phyloP scores from a whole-genome alignment of 2,113 vertebrate genomes.

The Sarotherodon lohbergeri region DNA sequence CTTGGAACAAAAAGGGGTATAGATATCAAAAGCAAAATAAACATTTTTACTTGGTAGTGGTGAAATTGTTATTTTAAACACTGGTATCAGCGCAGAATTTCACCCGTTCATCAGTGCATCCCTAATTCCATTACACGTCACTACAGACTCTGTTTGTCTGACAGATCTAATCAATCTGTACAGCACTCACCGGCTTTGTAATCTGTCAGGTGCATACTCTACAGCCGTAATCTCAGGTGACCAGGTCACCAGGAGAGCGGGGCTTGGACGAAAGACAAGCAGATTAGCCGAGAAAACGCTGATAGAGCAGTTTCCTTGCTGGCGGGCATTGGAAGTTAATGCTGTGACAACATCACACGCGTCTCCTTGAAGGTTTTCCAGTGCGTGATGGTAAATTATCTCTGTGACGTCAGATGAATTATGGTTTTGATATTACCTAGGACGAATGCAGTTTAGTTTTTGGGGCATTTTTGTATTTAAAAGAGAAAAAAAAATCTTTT shows the following conservation, averaged over 20 bases:
- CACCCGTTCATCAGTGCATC: background rate
- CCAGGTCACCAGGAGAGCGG: conserved; percentile 37
- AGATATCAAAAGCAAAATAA: background rate
- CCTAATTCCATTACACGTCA: background rate
- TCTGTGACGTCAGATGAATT: conserved; percentile 32
- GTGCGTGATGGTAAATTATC: background rate
- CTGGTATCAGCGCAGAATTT: background rate
- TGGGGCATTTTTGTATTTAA: background rate
- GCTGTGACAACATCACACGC: background rate
- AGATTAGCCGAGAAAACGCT: conserved; percentile 64
- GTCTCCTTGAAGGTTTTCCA: conserved; percentile 16
- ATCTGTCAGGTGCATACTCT: conserved; percentile 24
- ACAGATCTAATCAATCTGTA: conserved; percentile 29
- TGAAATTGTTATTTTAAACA: background rate
- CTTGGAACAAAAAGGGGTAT: background rate
- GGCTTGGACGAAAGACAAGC: conserved; percentile 35
- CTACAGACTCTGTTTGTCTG: background rate
- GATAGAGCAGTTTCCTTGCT: conserved; percentile 37
- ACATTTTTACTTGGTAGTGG: background rate
- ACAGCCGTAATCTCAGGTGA: conserved; percentile 57
- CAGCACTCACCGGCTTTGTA: conserved; percentile 6
- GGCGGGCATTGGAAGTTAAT: conserved; percentile 36
- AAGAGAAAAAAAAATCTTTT: background rate
- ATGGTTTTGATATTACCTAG: background rate
- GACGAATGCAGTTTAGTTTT: background rate